Base-by-base conservation (phyloP, 1,140 invertebrate species). In the Platyscapa corneri region DNA sequence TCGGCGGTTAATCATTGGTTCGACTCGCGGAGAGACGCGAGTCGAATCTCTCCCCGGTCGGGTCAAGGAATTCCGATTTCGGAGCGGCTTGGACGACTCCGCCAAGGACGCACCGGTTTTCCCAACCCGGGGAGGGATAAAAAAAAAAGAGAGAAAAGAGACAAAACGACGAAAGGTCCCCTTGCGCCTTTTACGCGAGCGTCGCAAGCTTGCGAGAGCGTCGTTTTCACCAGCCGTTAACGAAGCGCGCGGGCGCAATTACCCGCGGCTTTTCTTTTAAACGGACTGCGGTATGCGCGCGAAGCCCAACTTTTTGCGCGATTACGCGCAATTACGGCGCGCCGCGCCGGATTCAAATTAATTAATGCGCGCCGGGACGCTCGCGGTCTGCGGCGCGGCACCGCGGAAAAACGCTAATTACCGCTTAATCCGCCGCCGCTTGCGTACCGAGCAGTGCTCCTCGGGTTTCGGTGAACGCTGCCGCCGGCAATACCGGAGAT, bases 301-400 rank as follows among this genome's bases (percentile, higher is more conserved):
- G 32, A 32, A 27, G 37, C 18, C 72, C 8, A 37, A 34, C 32
- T 79, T 64, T 79, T 64, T 79, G 49, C 53, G 18, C 76, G 56
- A 77, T 60, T 64, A 60, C 53, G 20, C 70, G 37, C 49, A 37
- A 37, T 37, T 27, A 20, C 18, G 0, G 0, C 64, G 8, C 18
- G 0, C 5, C 64, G 72, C 72, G 46, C n/a, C 46, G 60, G 84
- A 81, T 85, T 82, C 49, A 82, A 85, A 85, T 85, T 85, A 81
- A 85, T 85, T 81, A 85, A 85, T 85, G 64, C 23, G 46, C 53
- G 76, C 49, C 46, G 34, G 46, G n/a, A n/a, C 7, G 82, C 37
- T 39, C 37, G 72, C 34, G 74, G 56, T 6, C 64, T 12, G 12
- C 7, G 12, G 75, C 75, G 27, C 5, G 30, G 39, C n/a, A 8